These are phyloP conservation scores for Centroberyx gerrardi DNA, from an alignment of 2,797 vertebrate genomes.

Conservation along the genomic window DNA sequence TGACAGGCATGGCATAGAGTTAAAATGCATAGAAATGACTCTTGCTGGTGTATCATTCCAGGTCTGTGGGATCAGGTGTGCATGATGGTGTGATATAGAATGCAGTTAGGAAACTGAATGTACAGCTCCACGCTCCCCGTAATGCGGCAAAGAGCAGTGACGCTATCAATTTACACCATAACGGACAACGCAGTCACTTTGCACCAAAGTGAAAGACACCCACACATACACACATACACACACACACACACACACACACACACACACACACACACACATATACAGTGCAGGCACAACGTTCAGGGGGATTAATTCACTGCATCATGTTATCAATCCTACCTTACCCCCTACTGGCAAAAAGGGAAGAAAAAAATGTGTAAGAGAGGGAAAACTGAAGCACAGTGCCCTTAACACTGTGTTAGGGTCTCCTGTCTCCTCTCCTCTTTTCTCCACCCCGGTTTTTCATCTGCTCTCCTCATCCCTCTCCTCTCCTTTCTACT, in stretches of 20 bases:
- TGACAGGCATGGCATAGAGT: constrained; percentile 48
- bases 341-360: constrained; percentile 63
- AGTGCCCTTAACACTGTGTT: constrained; percentile 31
- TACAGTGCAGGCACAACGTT: constrained; percentile 61
- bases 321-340: constrained; percentile 77
- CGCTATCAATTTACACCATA: constrained; percentile 81
- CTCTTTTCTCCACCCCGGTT: neutral
- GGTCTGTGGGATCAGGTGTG: constrained; percentile 73
- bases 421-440: constrained; percentile 23
- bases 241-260: constrained; percentile 8
- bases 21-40: constrained; percentile 59
- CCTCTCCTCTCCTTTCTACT: neutral
- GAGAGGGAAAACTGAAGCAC: constrained; percentile 40
- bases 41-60: constrained; percentile 57
- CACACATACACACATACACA: constrained; percentile 29
- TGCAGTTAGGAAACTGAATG: constrained; percentile 79
- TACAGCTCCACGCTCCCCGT: constrained; percentile 73
- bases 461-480: neutral
- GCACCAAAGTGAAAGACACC: constrained; percentile 81
- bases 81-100: constrained; percentile 76
- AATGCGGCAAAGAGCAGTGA: constrained; percentile 77
- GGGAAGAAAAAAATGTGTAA: constrained; percentile 45
- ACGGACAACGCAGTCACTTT: constrained; percentile 79
- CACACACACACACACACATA: constrained; percentile 43
- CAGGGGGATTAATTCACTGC: constrained; percentile 78